Percentiles rank a stretch among this genome's conserved stretches.
Conservation (phyloP, 2,888 invertebrate genomes). For the Aspidapion aeneum region DNA sequence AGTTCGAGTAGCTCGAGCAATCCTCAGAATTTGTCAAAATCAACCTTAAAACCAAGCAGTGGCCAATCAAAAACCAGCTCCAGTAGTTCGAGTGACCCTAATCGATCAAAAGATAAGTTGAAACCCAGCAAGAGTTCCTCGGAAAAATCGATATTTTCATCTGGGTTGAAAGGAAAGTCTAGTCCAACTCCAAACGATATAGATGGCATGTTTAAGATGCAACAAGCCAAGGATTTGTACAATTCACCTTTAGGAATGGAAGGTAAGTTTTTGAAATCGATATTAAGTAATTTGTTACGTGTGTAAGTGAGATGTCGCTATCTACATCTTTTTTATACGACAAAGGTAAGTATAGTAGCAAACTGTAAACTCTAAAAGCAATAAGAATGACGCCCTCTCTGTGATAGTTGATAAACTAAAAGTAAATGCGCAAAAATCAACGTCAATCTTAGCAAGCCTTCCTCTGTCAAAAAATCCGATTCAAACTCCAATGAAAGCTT, state of each 20-base stretch:
- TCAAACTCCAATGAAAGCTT: slow-evolving; percentile 40
- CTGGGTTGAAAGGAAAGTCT: slow-evolving; percentile 59
- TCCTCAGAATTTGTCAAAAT: slow-evolving; percentile 23
- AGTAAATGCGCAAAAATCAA: slow-evolving; percentile 56
- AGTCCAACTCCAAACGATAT: slow-evolving; percentile 64
- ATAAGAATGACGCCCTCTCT: too few species aligned
- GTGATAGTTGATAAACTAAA: slow-evolving; percentile 81
- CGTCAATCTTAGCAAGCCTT: slow-evolving; percentile 51
- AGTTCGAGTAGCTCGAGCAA: slow-evolving; percentile 26
- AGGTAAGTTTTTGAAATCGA: slow-evolving; percentile 25
- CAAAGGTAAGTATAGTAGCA: too few species aligned
- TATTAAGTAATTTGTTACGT: slow-evolving; percentile 52
- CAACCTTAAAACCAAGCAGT: slow-evolving; percentile 35
- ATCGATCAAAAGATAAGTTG: slow-evolving; percentile 59
- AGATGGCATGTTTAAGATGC: slow-evolving; percentile 61
- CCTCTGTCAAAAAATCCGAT: slow-evolving; percentile 67
- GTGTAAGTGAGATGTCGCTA: not conserved
- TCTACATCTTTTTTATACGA: too few species aligned
- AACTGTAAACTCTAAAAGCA: too few species aligned
- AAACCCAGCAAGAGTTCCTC: slow-evolving; percentile 57
- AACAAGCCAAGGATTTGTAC: slow-evolving; percentile 53
- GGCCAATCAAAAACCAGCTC: slow-evolving; percentile 57
- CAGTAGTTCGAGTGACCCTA: slow-evolving; percentile 52
- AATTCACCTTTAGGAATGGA: slow-evolving; percentile 66
- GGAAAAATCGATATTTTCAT: slow-evolving; percentile 64